Percentiles rank a stretch among this genome's conserved stretches.
phyloP scores from a whole-genome alignment of 2,797 vertebrate genomes.

The Columba guinea region DNA sequence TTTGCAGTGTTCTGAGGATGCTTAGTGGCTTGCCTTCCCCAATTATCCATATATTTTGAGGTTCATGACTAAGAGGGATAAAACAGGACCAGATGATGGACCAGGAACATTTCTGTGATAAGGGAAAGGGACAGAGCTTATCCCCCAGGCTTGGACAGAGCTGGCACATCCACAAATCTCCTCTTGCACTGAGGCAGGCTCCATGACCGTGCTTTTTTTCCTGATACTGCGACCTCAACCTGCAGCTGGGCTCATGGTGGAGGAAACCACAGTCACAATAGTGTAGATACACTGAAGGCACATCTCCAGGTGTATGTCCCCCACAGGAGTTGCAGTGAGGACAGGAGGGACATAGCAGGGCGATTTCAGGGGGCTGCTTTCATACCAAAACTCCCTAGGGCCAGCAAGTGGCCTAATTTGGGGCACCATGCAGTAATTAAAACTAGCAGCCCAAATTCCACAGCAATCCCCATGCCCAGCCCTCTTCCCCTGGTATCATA shows the following conservation, averaged over 20 bases:
- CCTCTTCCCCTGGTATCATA: neutral
- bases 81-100: neutral
- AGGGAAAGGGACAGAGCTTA: neutral
- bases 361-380: neutral
- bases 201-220: neutral
- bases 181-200: neutral
- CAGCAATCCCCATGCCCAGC: neutral
- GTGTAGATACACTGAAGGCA: neutral
- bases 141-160: neutral
- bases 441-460: neutral
- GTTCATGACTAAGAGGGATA: neutral
- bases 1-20: neutral
- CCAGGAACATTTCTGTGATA: neutral
- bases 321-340: neutral
- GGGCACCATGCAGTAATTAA: neutral
- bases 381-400: neutral
- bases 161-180: neutral
- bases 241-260: neutral
- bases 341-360: neutral
- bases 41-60: accelerated
- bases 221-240: neutral
- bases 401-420: neutral
- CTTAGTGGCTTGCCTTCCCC: neutral
- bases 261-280: neutral
- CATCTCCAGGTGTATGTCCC: neutral